Percentiles rank a stretch among this genome's conserved stretches.
Evolutionary conservation across 2,797 vertebrate genomes (phyloP).

Genomic region (Eulemur rubriventer): DNA sequence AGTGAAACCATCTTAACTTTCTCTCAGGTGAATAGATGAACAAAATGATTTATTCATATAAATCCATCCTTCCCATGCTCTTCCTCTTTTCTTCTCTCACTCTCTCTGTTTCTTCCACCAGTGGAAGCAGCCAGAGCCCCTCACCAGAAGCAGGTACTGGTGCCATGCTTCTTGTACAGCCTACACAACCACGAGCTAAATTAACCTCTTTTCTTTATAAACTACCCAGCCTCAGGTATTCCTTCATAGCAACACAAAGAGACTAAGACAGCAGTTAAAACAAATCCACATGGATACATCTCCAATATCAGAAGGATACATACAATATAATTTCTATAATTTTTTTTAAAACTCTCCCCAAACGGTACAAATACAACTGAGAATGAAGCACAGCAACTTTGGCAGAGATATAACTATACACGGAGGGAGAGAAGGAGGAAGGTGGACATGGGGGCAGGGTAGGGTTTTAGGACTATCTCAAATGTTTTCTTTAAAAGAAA

Average conservation of each 20-base stretch:
- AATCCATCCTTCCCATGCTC: not conserved
- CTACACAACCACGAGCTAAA: not conserved
- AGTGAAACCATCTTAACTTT: not conserved
- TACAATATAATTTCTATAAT: not conserved
- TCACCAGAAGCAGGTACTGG: not conserved
- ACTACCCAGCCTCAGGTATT: not conserved
- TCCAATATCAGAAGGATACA: not conserved
- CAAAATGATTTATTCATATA: not conserved
- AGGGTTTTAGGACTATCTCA: not conserved
- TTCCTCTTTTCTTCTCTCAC: not conserved
- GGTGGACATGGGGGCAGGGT: fast-evolving
- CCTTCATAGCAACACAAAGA: not conserved
- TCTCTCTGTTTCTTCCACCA: not conserved
- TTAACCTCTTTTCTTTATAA: not conserved
- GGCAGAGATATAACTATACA: not conserved
- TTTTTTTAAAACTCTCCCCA: not conserved
- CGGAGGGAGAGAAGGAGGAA: fast-evolving
- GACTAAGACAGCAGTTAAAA: not conserved
- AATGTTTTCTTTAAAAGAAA: not conserved
- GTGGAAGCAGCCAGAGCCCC: not conserved
- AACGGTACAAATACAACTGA: not conserved
- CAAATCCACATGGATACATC: not conserved
- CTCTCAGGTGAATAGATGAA: not conserved
- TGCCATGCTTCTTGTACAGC: not conserved
- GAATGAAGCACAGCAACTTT: not conserved